phyloP scores from a whole-genome alignment of 1,140 invertebrate species.

The Drosophila littoralis region DNA sequence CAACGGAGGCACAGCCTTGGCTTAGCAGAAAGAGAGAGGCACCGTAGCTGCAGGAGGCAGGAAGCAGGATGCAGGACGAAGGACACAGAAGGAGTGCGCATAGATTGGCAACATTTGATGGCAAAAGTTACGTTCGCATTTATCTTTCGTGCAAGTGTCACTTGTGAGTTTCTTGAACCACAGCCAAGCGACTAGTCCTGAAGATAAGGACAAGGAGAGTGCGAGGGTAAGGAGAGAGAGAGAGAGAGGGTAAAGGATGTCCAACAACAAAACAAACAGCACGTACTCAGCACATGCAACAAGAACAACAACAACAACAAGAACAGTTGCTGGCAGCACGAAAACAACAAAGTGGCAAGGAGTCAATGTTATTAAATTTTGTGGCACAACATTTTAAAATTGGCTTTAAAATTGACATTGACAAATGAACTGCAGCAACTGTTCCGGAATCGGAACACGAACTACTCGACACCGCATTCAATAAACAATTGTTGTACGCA shows the following conservation, averaged over 20 bases:
- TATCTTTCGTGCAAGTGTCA: slow-evolving; percentile 79
- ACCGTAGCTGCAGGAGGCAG: slow-evolving; percentile 23
- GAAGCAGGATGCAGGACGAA: slow-evolving; percentile 11
- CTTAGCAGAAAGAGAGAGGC: slow-evolving; percentile 17
- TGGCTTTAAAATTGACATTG: slow-evolving; percentile 37
- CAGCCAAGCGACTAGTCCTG: slow-evolving; percentile 62
- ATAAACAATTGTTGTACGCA: slow-evolving; percentile 44
- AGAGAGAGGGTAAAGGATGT: background rate
- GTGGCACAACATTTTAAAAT: slow-evolving; percentile 37
- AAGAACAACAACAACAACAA: background rate
- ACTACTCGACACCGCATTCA: slow-evolving; percentile 25
- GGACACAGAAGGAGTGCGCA: slow-evolving; percentile 31
- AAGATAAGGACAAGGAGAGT: slow-evolving; percentile 13
- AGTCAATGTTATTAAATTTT: slow-evolving; percentile 47
- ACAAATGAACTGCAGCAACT: slow-evolving; percentile 42
- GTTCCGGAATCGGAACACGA: slow-evolving; percentile 15
- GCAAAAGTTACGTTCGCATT: slow-evolving; percentile 79
- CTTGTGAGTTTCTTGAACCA: slow-evolving; percentile 81
- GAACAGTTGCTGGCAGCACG: background rate
- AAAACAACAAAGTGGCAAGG: slow-evolving; percentile 22
- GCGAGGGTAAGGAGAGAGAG: background rate
- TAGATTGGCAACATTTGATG: slow-evolving; percentile 83
- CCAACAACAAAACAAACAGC: slow-evolving; percentile 24
- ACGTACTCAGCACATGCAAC: slow-evolving; percentile 19
- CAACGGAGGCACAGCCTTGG: background rate